Conservation (phyloP, 1,140 invertebrate species). For the Tetramorium parvispinum region DNA sequence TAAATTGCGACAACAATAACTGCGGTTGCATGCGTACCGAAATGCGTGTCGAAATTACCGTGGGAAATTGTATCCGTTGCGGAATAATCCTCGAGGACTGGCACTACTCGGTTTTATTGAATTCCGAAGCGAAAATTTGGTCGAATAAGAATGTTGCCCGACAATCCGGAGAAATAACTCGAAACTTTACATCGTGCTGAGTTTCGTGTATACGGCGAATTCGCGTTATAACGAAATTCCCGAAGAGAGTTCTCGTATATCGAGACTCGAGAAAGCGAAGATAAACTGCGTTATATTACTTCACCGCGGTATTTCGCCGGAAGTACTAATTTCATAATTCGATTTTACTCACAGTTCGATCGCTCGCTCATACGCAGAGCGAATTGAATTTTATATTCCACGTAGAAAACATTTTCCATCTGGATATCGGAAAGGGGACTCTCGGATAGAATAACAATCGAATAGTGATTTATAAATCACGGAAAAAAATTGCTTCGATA, state of each 20-base stretch:
- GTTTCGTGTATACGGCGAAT: slow-evolving; percentile 7
- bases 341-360: neutral
- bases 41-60: neutral
- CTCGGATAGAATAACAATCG: neutral
- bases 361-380: neutral
- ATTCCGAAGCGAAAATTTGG: slow-evolving; percentile 18
- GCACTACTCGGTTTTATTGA: neutral
- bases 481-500: neutral
- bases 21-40: neutral
- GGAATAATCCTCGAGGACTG: slow-evolving; percentile 6
- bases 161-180: slow-evolving; percentile 13
- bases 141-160: slow-evolving; percentile 22
- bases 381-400: slow-evolving; percentile 12
- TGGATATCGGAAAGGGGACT: neutral
- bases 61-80: neutral
- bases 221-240: slow-evolving; percentile 47
- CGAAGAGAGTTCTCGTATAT: slow-evolving; percentile 17
- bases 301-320: neutral
- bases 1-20: neutral
- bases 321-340: slow-evolving; percentile 17
- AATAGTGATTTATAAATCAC: neutral
- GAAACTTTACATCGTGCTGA: slow-evolving; percentile 16
- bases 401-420: neutral
- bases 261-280: slow-evolving; percentile 2
- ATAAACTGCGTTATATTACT: slow-evolving; percentile 30